phyloP scores from a whole-genome alignment of 2,113 vertebrate genomes.

The Carassius carassius region DNA sequence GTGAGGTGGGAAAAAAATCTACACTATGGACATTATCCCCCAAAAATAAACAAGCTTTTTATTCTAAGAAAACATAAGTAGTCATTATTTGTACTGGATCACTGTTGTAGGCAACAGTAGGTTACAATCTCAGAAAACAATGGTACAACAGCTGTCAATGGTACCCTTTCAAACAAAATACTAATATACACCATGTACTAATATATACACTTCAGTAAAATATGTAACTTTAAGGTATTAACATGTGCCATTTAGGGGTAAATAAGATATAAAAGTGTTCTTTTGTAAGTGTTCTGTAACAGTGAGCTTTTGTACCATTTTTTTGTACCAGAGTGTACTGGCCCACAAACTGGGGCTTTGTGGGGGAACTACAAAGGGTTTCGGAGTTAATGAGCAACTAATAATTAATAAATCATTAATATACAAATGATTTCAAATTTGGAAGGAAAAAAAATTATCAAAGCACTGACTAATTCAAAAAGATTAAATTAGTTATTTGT shows the following conservation, averaged over 20 bases:
- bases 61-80: not conserved
- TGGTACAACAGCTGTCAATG: too few species aligned
- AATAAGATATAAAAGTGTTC: not conserved
- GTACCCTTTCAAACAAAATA: too few species aligned
- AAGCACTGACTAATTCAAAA: not conserved
- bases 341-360: not conserved
- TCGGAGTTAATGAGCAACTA: not conserved
- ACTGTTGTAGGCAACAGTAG: not conserved
- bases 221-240: too few species aligned
- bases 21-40: not conserved
- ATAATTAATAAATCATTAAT: too few species aligned
- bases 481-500: not conserved
- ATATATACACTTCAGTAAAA: too few species aligned
- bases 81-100: not conserved
- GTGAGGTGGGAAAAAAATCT: constrained; percentile 1
- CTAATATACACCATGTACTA: too few species aligned
- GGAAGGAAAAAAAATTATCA: not conserved
- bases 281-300: too few species aligned
- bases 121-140: too few species aligned
- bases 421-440: too few species aligned
- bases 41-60: not conserved
- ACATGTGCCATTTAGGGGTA: not conserved
- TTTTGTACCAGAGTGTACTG: too few species aligned
- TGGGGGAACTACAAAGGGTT: not conserved
- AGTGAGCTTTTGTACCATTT: too few species aligned